Conservation (phyloP, 2,888 invertebrate genomes). For the Tetragnatha montana region DNA sequence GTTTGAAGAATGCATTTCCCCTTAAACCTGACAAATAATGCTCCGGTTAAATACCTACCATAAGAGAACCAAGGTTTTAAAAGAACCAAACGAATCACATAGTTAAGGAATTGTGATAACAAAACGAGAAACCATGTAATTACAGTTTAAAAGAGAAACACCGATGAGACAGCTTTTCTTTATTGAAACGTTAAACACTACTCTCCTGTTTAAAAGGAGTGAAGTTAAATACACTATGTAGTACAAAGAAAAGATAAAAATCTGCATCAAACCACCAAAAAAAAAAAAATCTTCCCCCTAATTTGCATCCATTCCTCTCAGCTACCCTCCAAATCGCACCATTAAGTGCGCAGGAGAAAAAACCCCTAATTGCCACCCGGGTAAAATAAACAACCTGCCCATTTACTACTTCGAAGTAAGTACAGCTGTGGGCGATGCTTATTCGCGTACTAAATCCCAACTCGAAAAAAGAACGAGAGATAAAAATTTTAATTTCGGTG, state of each 20-base stretch:
- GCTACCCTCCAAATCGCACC: neutral
- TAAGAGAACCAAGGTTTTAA: no score
- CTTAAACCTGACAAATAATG: no score
- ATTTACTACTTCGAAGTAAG: neutral
- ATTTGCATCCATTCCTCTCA: neutral
- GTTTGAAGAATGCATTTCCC: no score
- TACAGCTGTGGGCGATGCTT: neutral
- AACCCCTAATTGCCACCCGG: neutral
- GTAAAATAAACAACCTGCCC: neutral
- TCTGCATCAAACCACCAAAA: neutral
- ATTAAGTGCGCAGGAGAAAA: neutral
- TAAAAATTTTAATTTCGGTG: neutral
- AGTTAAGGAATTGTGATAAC: no score
- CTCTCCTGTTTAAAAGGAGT: neutral
- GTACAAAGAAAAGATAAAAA: neutral
- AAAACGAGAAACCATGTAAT: no score
- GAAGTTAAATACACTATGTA: neutral
- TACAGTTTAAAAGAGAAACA: no score
- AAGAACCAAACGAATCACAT: no score
- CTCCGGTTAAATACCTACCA: no score
- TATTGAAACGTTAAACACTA: neutral
- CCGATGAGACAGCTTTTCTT: neutral
- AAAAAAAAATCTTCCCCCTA: neutral
- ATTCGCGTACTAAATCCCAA: neutral
- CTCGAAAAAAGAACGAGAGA: neutral